phyloP scores from a whole-genome alignment of 1,140 invertebrate genomes.

The Aphelenchoides besseyi region DNA sequence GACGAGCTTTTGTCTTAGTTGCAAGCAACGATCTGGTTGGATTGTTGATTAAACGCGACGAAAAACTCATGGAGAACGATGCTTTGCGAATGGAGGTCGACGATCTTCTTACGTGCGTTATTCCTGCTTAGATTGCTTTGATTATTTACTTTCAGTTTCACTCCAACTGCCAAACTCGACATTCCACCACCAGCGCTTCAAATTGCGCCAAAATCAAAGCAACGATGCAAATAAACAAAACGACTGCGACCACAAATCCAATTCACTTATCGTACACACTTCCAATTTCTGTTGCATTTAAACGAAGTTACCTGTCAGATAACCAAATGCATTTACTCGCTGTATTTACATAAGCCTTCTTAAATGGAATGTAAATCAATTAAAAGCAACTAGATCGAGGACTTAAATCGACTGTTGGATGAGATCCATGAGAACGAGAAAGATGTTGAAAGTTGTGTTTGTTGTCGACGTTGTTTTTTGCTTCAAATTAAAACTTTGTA shows the following conservation, averaged over 20 bases:
- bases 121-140: neutral
- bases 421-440: neutral
- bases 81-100: slow-evolving; percentile 5
- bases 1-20: neutral
- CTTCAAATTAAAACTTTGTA: neutral
- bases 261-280: too few relatives aligned
- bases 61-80: neutral
- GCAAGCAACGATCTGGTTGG: neutral
- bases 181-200: neutral
- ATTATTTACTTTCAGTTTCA: slow-evolving; percentile 4
- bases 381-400: neutral
- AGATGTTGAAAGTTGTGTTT: neutral
- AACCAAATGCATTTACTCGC: neutral
- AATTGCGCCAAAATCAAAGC: neutral
- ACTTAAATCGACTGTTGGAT: neutral
- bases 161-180: neutral
- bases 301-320: neutral
- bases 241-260: too few relatives aligned
- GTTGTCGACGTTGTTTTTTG: neutral
- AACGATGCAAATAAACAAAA: slow-evolving; percentile 14
- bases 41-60: neutral
- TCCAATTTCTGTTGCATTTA: neutral
- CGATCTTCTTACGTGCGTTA: neutral
- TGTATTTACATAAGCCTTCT: too few relatives aligned
- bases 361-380: neutral